A percentile compares a stretch with the other conserved stretches of the same genome.
Evolutionary conservation across 2,888 invertebrate genomes (phyloP).

Genomic region (Acanthoscelides obtectus): DNA sequence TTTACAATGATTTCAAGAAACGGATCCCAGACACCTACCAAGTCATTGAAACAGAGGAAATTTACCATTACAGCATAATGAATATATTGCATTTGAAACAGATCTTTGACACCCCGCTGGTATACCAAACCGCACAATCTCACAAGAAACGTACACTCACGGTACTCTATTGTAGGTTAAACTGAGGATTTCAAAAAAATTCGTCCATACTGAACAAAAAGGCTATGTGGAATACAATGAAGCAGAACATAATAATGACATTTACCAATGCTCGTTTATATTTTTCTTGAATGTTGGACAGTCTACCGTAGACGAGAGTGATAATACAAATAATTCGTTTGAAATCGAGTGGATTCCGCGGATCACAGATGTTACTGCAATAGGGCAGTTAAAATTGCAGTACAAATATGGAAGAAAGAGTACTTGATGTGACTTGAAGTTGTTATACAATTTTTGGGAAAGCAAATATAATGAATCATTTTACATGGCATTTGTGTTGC

Average conservation of each 20-base stretch:
- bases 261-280: slow-evolving; percentile 34
- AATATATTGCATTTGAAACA: slow-evolving; percentile 66
- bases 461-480: no score
- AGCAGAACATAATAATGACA: slow-evolving; percentile 37
- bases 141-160: neutral
- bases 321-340: slow-evolving; percentile 56
- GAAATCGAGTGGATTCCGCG: slow-evolving; percentile 75
- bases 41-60: slow-evolving; percentile 60
- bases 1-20: slow-evolving; percentile 69
- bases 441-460: no score
- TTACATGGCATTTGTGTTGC: no score
- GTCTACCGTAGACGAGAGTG: slow-evolving; percentile 41
- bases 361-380: slow-evolving; percentile 61
- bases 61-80: slow-evolving; percentile 59
- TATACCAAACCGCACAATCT: slow-evolving; percentile 31
- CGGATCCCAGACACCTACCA: slow-evolving; percentile 59
- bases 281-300: slow-evolving; percentile 50
- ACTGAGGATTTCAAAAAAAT: slow-evolving; percentile 60
- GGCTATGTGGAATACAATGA: slow-evolving; percentile 47
- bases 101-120: slow-evolving; percentile 65
- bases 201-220: slow-evolving; percentile 58
- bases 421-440: no score
- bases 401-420: slow-evolving; percentile 65
- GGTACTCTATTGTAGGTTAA: slow-evolving; percentile 49
- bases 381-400: slow-evolving; percentile 67